Percentiles rank a stretch among this genome's conserved stretches.
Evolutionary conservation across 2,888 invertebrate genomes (phyloP).

Genomic region (Drosophila villosipedis): DNA sequence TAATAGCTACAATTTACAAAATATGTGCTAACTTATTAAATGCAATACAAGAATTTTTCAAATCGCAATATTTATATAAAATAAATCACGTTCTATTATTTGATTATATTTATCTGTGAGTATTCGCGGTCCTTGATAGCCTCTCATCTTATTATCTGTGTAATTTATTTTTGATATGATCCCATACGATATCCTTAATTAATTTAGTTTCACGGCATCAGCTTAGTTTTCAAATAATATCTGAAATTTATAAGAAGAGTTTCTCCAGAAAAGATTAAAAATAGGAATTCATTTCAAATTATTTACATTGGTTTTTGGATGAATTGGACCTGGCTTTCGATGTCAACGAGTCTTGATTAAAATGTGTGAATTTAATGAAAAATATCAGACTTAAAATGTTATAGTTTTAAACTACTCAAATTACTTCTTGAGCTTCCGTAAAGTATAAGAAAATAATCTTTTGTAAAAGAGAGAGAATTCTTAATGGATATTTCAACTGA

Average conservation of each 20-base stretch:
- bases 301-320: background rate
- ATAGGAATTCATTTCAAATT: background rate
- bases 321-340: background rate
- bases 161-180: background rate
- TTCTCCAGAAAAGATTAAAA: background rate
- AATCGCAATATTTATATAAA: constrained; percentile 9
- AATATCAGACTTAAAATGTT: background rate
- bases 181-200: background rate
- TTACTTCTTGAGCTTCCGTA: background rate
- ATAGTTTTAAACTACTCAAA: background rate
- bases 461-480: background rate
- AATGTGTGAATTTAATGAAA: background rate
- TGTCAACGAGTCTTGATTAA: background rate
- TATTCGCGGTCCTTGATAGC: background rate
- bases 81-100: background rate
- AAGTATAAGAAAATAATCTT: background rate
- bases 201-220: background rate
- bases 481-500: background rate
- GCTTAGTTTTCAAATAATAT: background rate
- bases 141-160: background rate
- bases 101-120: background rate
- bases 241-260: background rate
- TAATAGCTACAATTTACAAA: constrained; percentile 45
- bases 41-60: constrained; percentile 17
- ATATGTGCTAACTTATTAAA: constrained; percentile 54